Evolutionary conservation across 2,888 invertebrate genomes (phyloP), one percentile per base, ranked within the genome.

Genomic region (Drosophila lacicola): DNA sequence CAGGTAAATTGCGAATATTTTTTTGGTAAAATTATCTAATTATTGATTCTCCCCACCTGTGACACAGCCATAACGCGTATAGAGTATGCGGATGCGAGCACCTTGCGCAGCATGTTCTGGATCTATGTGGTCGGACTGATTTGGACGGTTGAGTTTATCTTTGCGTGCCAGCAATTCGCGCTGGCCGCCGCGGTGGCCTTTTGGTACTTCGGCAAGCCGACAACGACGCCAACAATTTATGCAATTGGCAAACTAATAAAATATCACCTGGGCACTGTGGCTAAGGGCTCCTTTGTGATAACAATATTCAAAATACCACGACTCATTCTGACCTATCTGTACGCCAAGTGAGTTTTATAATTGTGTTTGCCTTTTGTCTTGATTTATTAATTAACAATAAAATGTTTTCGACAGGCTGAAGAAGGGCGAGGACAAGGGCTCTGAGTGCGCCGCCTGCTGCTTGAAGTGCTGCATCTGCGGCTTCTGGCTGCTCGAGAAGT

Each of bases 31-130:
- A 21, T 19, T 5, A 1, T 39, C 39, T 46, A 53, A 41, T 25
- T 29, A 0, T 8, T 6, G 10, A 9, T 91, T 93, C 9, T 11
- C 9, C 13, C 14, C 44, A 0, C 2, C 42, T n/a, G n/a, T n/a
- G n/a, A 2, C 29, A 19, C 29, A 95, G 95, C 94, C 67, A 94
- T 95, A 73, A 93, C 94, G 6, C 93, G 95, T 51, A 94, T 97
- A 57, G 95, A 96, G 90, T 97, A 96, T 90, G 93, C 94, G 11
- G 96, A 96, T 90, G 95, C 95, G 0, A 94, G 95, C 79, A 96
- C 96, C 95, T 95, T 97, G 37, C 96, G 96, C 89, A 97, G 97
- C 84, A 96, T 98, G 96, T 97, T 98, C 96, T 98, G 98, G 97
- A 95, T 98, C 81, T 97, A 98, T 90, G 93, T 97, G 17, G 94